Percentiles rank a stretch among this genome's conserved stretches.
Evolutionary conservation across 2,797 vertebrate genomes (phyloP).

Genomic region (Rachycentron canadum): DNA sequence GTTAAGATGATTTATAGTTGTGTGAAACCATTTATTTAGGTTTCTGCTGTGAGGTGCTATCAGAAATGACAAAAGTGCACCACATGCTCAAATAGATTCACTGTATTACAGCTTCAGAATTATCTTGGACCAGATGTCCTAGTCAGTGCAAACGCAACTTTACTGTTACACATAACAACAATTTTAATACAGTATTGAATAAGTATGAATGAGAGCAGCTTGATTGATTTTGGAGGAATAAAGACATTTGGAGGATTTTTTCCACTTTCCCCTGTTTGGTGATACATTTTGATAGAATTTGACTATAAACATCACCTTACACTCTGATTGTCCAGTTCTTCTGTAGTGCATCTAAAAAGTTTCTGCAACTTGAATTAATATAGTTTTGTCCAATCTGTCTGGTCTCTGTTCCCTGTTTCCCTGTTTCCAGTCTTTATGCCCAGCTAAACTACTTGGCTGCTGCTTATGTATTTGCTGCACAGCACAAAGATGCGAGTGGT

Average conservation of each 20-base stretch:
- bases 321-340: background rate
- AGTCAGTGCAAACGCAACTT: background rate
- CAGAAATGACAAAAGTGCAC: background rate
- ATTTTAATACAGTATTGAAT: background rate
- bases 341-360: no score
- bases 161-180: background rate
- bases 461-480: background rate
- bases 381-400: background rate
- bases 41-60: constrained; percentile 7
- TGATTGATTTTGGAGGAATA: background rate
- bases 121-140: constrained; percentile 23
- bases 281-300: background rate
- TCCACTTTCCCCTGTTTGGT: no score
- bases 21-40: background rate
- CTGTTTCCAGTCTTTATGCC: background rate
- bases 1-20: constrained; percentile 33
- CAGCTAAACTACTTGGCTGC: background rate
- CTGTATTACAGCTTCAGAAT: background rate
- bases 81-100: background rate
- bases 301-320: background rate
- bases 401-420: no score
- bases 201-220: background rate
- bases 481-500: no score
- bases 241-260: background rate
- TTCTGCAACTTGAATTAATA: background rate